A percentile compares a stretch with the other conserved stretches of the same genome.
phyloP scores from a whole-genome alignment of 2,113 vertebrate genomes.

The Melospiza melodia region DNA sequence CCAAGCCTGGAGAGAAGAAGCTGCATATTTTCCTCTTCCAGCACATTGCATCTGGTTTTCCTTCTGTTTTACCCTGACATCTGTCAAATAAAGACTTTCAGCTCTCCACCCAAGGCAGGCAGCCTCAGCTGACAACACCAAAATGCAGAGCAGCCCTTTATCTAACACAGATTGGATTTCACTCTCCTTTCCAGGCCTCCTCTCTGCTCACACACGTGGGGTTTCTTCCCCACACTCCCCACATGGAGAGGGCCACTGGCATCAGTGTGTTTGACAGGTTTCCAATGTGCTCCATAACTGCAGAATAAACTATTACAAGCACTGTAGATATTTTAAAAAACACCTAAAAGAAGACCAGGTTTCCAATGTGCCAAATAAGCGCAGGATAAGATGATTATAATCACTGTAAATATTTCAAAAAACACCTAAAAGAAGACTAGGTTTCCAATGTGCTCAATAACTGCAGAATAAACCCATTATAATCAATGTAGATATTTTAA shows the following conservation, averaged over 20 bases:
- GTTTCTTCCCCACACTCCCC: not conserved
- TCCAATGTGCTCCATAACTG: not conserved
- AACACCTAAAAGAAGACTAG: no score
- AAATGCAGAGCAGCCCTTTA: not conserved
- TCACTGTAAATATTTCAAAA: no score
- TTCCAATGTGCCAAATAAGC: no score
- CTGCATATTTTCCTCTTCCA: not conserved
- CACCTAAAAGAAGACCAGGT: not conserved
- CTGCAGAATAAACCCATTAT: not conserved
- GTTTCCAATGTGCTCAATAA: not conserved
- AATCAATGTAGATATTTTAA: not conserved
- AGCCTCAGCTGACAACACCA: not conserved
- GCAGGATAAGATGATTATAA: no score
- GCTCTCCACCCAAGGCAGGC: not conserved
- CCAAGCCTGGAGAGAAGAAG: not conserved
- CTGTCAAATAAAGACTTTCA: not conserved
- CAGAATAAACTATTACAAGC: not conserved
- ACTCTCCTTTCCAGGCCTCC: not conserved
- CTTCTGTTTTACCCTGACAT: not conserved
- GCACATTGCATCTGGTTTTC: not conserved
- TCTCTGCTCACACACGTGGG: fast-evolving
- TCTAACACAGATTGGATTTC: not conserved
- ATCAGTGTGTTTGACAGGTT: not conserved
- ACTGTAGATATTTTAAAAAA: not conserved
- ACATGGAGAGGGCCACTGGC: not conserved